A percentile compares a stretch with the other conserved stretches of the same genome.
phyloP scores from a whole-genome alignment of 2,888 invertebrate genomes.

The Chorisops tibialis region DNA sequence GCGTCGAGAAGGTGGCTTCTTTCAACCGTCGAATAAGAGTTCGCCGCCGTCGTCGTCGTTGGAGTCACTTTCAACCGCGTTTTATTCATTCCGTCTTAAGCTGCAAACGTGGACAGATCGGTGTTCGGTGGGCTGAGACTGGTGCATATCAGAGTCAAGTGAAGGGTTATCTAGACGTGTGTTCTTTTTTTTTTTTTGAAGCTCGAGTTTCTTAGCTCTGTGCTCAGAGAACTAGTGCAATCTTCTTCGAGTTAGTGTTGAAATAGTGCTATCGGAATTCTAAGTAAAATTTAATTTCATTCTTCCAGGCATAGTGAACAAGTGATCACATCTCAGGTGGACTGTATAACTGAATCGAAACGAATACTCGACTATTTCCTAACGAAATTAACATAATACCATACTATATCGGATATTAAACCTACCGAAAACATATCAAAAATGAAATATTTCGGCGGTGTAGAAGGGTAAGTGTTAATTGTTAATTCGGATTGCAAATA shows the following conservation, averaged over 20 bases:
- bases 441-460: conserved; percentile 46
- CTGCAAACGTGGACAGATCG: conserved; percentile 23
- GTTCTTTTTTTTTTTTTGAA: too few species aligned
- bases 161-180: too few species aligned
- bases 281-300: too few species aligned
- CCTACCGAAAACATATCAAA: conserved; percentile 4
- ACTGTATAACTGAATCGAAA: background rate
- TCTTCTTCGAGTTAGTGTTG: too few species aligned
- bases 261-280: too few species aligned
- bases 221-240: too few species aligned
- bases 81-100: conserved; percentile 18
- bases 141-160: too few species aligned
- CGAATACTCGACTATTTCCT: conserved; percentile 5
- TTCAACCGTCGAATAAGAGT: background rate
- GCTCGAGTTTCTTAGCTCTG: too few species aligned
- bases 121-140: background rate
- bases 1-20: background rate
- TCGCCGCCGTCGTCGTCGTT: background rate
- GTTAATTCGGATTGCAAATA: background rate
- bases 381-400: background rate
- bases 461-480: conserved; percentile 44
- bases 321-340: too few species aligned
- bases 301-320: too few species aligned
- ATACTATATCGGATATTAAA: background rate
- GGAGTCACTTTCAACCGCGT: background rate